These are phyloP conservation scores for Callithrix jacchus DNA, from an alignment of 2,113 vertebrate genomes.

Conservation along the genomic window DNA sequence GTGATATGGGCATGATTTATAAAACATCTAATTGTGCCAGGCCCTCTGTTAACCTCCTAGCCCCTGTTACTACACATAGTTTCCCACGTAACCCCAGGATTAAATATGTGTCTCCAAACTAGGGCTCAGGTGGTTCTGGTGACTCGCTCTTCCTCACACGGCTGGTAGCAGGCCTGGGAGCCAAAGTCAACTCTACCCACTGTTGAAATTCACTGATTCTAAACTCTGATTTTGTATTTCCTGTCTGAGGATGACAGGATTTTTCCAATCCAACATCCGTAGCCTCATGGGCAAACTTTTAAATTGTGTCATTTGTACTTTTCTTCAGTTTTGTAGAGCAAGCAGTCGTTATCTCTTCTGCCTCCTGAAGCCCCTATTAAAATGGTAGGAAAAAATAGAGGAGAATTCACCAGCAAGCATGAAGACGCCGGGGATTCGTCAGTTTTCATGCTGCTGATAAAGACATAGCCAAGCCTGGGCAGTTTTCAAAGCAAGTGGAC, in stretches of 20 bases:
- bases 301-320: too few relatives aligned
- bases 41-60: too few relatives aligned
- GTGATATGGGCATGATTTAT: not conserved
- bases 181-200: not conserved
- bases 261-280: not conserved
- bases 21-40: not conserved
- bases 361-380: too few relatives aligned
- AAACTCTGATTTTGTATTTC: not conserved
- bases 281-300: too few relatives aligned
- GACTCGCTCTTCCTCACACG: not conserved
- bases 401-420: too few relatives aligned
- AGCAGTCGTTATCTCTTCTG: not conserved
- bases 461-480: too few relatives aligned
- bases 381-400: not conserved
- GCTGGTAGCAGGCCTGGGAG: not conserved
- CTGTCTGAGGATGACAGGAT: not conserved
- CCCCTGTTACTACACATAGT: rapidly evolving
- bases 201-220: too few relatives aligned
- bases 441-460: too few relatives aligned
- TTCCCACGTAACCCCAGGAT: not conserved
- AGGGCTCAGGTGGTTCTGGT: too few relatives aligned
- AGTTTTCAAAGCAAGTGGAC: too few relatives aligned
- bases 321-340: too few relatives aligned
- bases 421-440: too few relatives aligned
- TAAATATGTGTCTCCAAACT: not conserved